Evolutionary conservation across 2,797 vertebrate genomes (phyloP).

Genomic region (Nasua narica): DNA sequence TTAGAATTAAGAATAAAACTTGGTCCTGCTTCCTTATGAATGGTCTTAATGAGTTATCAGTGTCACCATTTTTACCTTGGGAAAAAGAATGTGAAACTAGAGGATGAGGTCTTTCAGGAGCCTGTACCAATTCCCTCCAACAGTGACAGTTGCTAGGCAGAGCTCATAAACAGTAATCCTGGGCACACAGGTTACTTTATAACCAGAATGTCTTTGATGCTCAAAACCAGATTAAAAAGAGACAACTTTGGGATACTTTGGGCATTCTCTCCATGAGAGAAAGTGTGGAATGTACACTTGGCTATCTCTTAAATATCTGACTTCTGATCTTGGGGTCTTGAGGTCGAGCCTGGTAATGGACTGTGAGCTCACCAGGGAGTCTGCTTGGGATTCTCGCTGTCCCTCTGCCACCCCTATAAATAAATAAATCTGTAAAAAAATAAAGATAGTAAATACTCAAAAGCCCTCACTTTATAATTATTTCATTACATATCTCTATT

Average conservation of each 20-base stretch:
- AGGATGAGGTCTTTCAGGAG: accelerated
- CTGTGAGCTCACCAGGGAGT: not conserved
- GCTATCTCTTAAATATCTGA: not conserved
- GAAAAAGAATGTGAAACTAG: not conserved
- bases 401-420: not conserved
- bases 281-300: not conserved
- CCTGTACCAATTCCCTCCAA: not conserved
- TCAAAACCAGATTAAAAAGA: not conserved
- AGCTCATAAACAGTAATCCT: not conserved
- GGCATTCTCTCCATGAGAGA: not conserved
- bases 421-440: not conserved
- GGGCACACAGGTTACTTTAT: not conserved
- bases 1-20: not conserved
- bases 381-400: not conserved
- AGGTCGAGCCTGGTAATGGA: accelerated
- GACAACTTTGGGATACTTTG: not conserved
- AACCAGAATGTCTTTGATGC: not conserved
- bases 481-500: not conserved
- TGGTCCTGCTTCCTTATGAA: not conserved
- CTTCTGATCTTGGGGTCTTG: not conserved
- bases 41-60: not conserved
- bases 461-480: not conserved
- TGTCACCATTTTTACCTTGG: not conserved
- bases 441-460: not conserved
- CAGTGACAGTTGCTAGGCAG: not conserved